Percentiles rank a stretch among this genome's conserved stretches.
phyloP scores from a whole-genome alignment of 2,797 vertebrate genomes.

The Acipenser oxyrinchus region DNA sequence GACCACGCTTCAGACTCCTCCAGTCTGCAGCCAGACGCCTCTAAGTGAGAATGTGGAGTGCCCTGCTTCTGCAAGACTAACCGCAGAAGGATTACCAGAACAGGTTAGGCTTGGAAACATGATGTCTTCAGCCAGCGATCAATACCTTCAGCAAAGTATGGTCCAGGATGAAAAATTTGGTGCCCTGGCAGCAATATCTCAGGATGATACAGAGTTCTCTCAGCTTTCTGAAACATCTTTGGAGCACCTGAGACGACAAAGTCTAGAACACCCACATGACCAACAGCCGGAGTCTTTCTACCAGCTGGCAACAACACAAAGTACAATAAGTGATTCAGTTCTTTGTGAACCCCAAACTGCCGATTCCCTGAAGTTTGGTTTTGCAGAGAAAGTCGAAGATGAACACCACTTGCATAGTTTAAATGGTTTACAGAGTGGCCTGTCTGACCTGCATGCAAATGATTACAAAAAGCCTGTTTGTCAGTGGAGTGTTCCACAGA shows the following conservation, averaged over 20 bases:
- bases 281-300: slow-evolving; percentile 33
- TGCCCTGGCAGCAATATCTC: slow-evolving; percentile 9
- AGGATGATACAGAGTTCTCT: background rate
- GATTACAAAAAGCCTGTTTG: no score
- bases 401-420: no score
- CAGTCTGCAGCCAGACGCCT: slow-evolving; percentile 54
- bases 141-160: slow-evolving; percentile 1
- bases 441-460: no score
- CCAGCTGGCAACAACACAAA: slow-evolving; percentile 36
- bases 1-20: slow-evolving; percentile 53
- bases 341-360: slow-evolving; percentile 13
- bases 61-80: slow-evolving; percentile 29
- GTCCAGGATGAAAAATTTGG: background rate
- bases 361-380: background rate
- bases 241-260: slow-evolving; percentile 37
- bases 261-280: slow-evolving; percentile 5
- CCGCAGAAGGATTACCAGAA: slow-evolving; percentile 8
- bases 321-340: slow-evolving; percentile 26
- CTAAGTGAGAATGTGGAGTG: slow-evolving; percentile 41
- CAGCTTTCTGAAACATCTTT: slow-evolving; percentile 30
- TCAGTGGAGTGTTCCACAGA: no score
- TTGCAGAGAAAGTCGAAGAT: no score
- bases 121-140: background rate
- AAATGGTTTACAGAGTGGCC: no score
- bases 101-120: background rate